Base-by-base conservation (phyloP, 2,888 invertebrate genomes). In the Lacanobia oleracea region DNA sequence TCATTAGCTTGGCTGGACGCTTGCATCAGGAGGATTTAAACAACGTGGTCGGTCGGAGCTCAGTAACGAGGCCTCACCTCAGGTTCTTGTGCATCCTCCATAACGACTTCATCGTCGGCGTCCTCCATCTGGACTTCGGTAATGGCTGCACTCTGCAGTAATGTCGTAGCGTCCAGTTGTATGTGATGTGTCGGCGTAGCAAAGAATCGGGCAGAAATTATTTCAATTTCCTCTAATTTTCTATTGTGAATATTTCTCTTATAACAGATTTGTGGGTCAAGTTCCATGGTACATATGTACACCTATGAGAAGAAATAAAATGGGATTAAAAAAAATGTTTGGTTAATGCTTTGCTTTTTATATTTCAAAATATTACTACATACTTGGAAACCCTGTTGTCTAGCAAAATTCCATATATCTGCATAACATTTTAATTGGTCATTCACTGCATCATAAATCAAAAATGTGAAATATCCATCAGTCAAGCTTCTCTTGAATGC, bases 391-490 rank as follows among this genome's bases (percentile, higher is more conserved):
- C 98, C 98, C 91, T 97, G 97, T 83, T 97, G 97, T 90, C 98
- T 98, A 2, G 98, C 98, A 92, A 97, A 98, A 89, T 97, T 98
- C 97, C 98, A 98, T 96, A 99, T 97, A 89, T 99, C 98, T 72
- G 98, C 98, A 90, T 98, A 98, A 87, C 98, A 97, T 79, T 97
- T 97, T 23, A 98, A 96, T 89, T 97, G 97, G 78, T 98, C 98
- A 92, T 99, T 99, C 53, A 98, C 97, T 88, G 98, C 98, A 93
- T 99, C 99, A 57, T 98, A 97, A 90, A 99, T 98, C 84, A 99
- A 97, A 91, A 99, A 99, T 73, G 98, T 97, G 93, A 99, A 99
- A 91, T 98, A 98, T 74, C 98, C 98, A 93, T 99, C 98, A 12
- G 98, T 98, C 5, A 99, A 96, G 40, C 98, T 98, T 94, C 99